phyloP scores from a whole-genome alignment of 2,888 invertebrate species.

The Diaphora mendica region DNA sequence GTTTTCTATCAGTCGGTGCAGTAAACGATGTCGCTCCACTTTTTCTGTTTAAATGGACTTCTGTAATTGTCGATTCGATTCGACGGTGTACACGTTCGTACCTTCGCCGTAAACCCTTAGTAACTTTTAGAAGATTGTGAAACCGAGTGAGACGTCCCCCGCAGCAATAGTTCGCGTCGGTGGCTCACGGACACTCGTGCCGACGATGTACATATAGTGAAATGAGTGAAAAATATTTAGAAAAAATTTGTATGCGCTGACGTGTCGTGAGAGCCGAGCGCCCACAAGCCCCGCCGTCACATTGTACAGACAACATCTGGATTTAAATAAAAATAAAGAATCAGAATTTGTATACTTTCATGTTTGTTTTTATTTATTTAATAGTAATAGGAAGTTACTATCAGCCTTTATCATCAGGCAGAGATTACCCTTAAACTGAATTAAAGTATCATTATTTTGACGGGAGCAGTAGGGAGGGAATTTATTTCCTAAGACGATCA shows the following conservation, averaged over 20 bases:
- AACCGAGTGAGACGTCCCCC: slow-evolving; percentile 35
- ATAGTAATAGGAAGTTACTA: not conserved
- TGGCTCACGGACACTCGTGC: slow-evolving; percentile 56
- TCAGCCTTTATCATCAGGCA: too few species aligned
- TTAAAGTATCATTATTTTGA: too few species aligned
- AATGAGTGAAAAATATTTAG: slow-evolving; percentile 55
- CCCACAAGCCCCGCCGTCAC: slow-evolving; percentile 43
- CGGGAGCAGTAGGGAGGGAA: too few species aligned
- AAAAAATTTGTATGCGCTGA: slow-evolving; percentile 47
- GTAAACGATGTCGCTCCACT: slow-evolving; percentile 5
- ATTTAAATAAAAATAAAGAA: slow-evolving; percentile 74
- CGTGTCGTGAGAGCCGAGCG: slow-evolving; percentile 53
- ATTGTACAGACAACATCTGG: slow-evolving; percentile 71
- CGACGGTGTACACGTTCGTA: not conserved
- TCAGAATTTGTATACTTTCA: slow-evolving; percentile 80
- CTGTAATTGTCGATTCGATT: slow-evolving; percentile 8
- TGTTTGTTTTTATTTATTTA: slow-evolving; percentile 57
- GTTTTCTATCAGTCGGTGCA: slow-evolving; percentile 7
- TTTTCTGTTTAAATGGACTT: slow-evolving; percentile 6
- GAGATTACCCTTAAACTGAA: too few species aligned
- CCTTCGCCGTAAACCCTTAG: slow-evolving; percentile 3
- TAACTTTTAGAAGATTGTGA: slow-evolving; percentile 23
- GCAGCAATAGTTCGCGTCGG: slow-evolving; percentile 42
- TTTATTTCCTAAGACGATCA: too few species aligned
- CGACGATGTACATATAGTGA: slow-evolving; percentile 72